phyloP scores from a whole-genome alignment of 1,140 invertebrate genomes.

The Drosophila navojoa region DNA sequence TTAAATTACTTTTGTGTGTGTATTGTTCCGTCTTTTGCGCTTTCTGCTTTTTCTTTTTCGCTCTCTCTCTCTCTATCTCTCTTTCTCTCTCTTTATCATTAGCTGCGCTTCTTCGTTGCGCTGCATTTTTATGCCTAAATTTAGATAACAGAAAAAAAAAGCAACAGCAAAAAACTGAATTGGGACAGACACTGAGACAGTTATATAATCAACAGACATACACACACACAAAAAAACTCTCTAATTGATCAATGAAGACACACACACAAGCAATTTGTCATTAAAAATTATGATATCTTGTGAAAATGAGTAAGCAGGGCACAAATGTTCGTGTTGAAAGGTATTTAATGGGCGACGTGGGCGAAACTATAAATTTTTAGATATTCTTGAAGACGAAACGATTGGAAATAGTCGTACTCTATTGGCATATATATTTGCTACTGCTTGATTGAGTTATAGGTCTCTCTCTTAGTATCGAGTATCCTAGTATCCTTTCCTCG shows the following conservation, averaged over 20 bases:
- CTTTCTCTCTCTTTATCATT: neutral
- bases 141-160: conserved; percentile 9
- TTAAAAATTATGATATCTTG: too few species aligned
- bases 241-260: conserved; percentile 1
- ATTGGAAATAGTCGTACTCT: too few species aligned
- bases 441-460: too few species aligned
- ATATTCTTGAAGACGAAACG: too few species aligned
- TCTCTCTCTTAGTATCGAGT: too few species aligned
- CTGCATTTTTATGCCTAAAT: conserved; percentile 22
- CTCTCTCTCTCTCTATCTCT: neutral
- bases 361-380: too few species aligned
- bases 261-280: neutral
- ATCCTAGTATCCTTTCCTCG: too few species aligned
- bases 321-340: too few species aligned
- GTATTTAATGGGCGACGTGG: too few species aligned
- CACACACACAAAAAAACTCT: neutral
- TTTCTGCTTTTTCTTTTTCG: conserved; percentile 17
- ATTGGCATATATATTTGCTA: too few species aligned
- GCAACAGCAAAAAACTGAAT: neutral
- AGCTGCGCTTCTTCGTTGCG: conserved; percentile 4
- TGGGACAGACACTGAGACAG: conserved; percentile 1
- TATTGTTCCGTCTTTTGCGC: neutral
- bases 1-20: conserved; percentile 53
- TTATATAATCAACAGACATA: conserved; percentile 19
- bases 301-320: too few species aligned